Evolutionary conservation across 2,797 vertebrate species (phyloP).

Genomic region (Leptatherina wallacei): DNA sequence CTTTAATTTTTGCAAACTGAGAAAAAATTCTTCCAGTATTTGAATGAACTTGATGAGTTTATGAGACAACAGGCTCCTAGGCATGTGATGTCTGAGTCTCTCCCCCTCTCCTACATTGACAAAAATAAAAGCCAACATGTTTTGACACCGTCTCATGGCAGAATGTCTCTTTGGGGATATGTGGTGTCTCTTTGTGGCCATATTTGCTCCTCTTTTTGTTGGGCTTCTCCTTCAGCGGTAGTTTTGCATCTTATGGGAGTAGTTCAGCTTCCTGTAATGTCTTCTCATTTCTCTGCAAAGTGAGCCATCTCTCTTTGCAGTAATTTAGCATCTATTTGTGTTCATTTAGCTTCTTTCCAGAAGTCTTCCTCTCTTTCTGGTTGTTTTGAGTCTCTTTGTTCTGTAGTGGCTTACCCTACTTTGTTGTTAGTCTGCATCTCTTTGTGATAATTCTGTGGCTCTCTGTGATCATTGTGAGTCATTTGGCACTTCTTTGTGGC

Average conservation of each 20-base stretch:
- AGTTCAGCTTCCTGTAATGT: not conserved
- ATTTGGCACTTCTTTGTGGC: constrained; percentile 8
- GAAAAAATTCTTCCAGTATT: not conserved
- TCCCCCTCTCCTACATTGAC: not conserved
- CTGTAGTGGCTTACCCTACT: constrained; percentile 2
- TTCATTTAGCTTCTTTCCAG: constrained; percentile 5
- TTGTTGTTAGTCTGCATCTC: constrained; percentile 2
- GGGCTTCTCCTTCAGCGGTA: not conserved
- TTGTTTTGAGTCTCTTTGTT: constrained; percentile 7
- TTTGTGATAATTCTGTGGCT: not conserved
- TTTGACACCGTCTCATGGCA: not conserved
- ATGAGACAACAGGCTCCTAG: not conserved
- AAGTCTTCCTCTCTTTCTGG: not conserved
- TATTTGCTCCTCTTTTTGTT: not conserved
- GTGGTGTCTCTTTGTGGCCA: not conserved
- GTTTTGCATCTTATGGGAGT: constrained; percentile 5
- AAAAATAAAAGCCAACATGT: not conserved
- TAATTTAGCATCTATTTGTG: constrained; percentile 3
- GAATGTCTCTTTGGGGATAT: no score
- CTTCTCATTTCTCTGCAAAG: not conserved
- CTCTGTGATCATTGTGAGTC: constrained; percentile 7
- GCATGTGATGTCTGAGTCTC: not conserved
- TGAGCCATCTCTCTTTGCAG: constrained; percentile 5
- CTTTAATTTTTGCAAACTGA: no score
- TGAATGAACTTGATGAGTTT: not conserved